Evolutionary conservation across 64 coral and sea anemone species (phyloP).

Genomic region (Anthopleura sola): DNA sequence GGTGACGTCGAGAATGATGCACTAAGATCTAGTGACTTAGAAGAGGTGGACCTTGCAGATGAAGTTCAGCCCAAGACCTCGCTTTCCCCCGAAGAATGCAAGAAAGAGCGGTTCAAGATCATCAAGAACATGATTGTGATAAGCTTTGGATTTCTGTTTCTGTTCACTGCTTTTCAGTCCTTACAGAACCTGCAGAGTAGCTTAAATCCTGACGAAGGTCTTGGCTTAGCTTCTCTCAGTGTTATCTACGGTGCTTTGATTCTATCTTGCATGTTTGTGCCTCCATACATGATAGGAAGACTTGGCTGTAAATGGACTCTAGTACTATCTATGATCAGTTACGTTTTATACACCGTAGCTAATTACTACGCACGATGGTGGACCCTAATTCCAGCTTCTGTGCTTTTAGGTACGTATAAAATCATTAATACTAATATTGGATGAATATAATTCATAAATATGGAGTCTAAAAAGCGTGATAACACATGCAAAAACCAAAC

Average conservation of each 20-base stretch:
- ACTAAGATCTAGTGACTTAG: not conserved
- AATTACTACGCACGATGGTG: conserved; percentile 87
- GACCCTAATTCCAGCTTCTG: conserved; percentile 80
- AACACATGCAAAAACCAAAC: not conserved
- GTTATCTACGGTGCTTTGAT: conserved; percentile 84
- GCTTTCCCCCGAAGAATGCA: not conserved
- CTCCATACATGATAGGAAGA: conserved; percentile 84
- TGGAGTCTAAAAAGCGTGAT: not conserved
- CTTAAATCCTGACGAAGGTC: conserved; percentile 71
- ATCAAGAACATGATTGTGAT: conserved; percentile 81
- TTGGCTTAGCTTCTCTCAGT: conserved; percentile 77
- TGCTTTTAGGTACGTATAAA: conserved; percentile 66
- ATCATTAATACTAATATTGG: not conserved
- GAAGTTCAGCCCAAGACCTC: not conserved
- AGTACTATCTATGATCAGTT: conserved; percentile 77
- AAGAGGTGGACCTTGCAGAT: not conserved
- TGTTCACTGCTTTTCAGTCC: conserved; percentile 94
- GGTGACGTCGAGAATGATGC: not conserved
- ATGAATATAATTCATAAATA: not conserved
- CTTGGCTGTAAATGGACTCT: conserved; percentile 95
- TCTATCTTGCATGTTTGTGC: conserved; percentile 91
- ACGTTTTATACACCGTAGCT: conserved; percentile 78
- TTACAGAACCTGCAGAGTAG: conserved; percentile 98
- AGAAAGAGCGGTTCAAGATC: conserved; percentile 61
- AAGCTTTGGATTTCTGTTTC: conserved; percentile 84